phyloP scores from a whole-genome alignment of 2,113 vertebrate genomes.

The Serilophus lunatus region DNA sequence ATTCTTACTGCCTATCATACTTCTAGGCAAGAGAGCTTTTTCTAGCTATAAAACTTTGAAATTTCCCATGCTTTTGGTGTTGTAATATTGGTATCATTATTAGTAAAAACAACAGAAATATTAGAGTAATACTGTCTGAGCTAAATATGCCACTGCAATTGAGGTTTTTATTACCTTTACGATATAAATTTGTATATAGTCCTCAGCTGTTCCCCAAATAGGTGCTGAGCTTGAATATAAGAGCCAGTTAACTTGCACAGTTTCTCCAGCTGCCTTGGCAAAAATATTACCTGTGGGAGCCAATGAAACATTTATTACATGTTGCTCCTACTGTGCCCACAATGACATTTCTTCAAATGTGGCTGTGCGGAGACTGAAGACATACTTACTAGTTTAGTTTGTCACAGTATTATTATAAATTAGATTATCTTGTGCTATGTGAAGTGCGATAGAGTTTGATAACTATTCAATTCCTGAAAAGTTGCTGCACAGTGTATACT shows the following conservation, averaged over 20 bases:
- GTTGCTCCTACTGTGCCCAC: conserved; percentile 41
- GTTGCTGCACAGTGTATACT: background rate
- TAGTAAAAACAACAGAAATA: background rate
- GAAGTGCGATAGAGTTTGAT: background rate
- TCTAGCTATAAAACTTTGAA: background rate
- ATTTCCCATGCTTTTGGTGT: background rate
- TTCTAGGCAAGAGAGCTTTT: background rate
- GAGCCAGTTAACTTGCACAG: conserved; percentile 37
- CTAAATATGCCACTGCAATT: conserved; percentile 32
- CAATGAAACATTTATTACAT: conserved; percentile 50
- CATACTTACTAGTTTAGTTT: conserved; percentile 11
- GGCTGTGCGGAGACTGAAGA: conserved; percentile 27
- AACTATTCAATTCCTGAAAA: background rate
- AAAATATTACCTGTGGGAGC: conserved; percentile 53
- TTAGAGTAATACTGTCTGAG: background rate
- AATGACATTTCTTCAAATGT: conserved; percentile 34
- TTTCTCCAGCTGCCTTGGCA: conserved; percentile 71
- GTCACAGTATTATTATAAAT: background rate
- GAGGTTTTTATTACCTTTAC: conserved; percentile 47
- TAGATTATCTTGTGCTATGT: background rate
- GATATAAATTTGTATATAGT: conserved; percentile 37
- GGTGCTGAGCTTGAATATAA: conserved; percentile 43
- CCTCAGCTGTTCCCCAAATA: conserved; percentile 59
- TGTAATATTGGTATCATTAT: background rate
- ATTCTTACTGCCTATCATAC: background rate